Base-by-base conservation (phyloP, 2,888 invertebrate species). In the Cantharis rustica region DNA sequence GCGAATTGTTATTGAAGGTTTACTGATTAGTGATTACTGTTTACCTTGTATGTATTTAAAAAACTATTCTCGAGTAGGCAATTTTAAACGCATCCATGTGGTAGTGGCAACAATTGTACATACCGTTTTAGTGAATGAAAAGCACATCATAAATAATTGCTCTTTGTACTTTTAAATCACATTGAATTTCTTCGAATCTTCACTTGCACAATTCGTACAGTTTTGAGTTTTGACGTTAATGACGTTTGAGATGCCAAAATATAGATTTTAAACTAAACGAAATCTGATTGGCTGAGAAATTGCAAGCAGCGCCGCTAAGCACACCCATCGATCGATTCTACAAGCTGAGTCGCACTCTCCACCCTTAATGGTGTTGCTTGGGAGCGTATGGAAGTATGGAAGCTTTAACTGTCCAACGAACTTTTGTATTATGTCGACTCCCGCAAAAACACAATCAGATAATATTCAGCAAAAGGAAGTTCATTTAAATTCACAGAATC, bases 1-100 rank as follows among this genome's bases (percentile, higher is more conserved):
- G 81, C 81, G 80, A 80, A 78, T 80, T 78, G 64, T 69, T 77
- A 75, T 27, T 27, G 72, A 64, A 64, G 17, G n/a, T 71, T 71
- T 70, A 61, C 64, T 75, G 75, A 71, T 77, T 75, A 71, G 23
- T 72, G 69, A 76, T 78, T 75, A 78, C 70, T 70, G 23, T 23
- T 23, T 23, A 7, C 7, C n/a, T 23, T 23, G 72, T 63, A 69
- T 26, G 63, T 9, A 31, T 71, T 75, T 61, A 15, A 62, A 62
- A 70, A 31, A 23, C 16, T 66, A 16, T 63, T 63, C 5, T 20
- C 2, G 23, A 17, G 16, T n/a, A 20, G n/a, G 16, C 23, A 66
- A 16, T 66, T 17, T 66, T 66, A 66, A 47, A 47, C 47, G 47
- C 47, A 47, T 47, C 47, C 64, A 66, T 66, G 17, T 20, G 64